Base-by-base conservation (phyloP, 2,113 vertebrate genomes). In the Rafetus swinhoei region DNA sequence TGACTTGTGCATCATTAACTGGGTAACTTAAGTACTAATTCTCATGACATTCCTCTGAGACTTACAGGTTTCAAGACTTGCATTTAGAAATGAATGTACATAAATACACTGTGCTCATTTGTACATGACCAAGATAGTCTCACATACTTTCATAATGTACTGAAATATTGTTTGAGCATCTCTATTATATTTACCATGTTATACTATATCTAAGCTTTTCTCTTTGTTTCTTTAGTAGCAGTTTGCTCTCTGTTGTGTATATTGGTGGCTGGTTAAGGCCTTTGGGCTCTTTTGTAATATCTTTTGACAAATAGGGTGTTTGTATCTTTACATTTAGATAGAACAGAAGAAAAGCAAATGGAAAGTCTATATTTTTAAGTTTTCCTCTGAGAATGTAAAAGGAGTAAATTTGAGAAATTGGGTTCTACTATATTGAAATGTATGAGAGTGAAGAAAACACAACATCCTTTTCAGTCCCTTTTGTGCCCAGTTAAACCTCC, bases 281-380 rank as follows among this genome's bases (percentile, higher is more conserved):
- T 79, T 93, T 96, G 95, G 14, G 90, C 92, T 95, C 88, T 97
- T 95, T 97, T 92, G 97, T 98, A 98, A 98, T 97, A 95, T 97
- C 95, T 97, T 98, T 95, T 95, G 97, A 98, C 97, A 98, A 98
- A 97, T 85, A 86, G 79, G 69, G 97, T 97, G 93, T 97, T 98
- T 97, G 96, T 98, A 98, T 95, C 96, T 98, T 97, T 98, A 99
- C 99, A 99, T 98, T 99, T 98, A 99, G 99, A 98, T 45, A 96
- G 88, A 98, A 95, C 94, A 97, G 92, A 97, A 98, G 95, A 90
- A 97, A 97, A 97, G 96, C 97, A 99, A 99, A 98, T 99, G 97
- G 98, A 98, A 98, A 98, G 98, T 98, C 98, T 98, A 96, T 99
- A 98, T 98, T 98, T 98, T 98, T 97, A 98, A 95, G 96, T 97